These are phyloP conservation scores for Naso thynnoides DNA, from an alignment of 2,797 vertebrate genomes.

Conservation along the genomic window DNA sequence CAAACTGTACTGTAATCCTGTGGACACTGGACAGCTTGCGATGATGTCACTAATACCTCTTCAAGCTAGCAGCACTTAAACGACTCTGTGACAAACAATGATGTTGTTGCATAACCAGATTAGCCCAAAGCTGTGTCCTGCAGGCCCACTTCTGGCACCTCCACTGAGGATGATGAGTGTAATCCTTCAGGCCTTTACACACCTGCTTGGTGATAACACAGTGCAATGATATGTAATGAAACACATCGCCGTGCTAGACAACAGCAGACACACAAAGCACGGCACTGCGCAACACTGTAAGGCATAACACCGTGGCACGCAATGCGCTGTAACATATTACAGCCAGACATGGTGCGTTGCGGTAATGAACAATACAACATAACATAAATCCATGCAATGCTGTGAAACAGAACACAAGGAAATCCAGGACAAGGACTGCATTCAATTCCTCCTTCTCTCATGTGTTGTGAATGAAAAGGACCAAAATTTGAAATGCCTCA, in stretches of 20 bases:
- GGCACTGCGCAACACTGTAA: neutral
- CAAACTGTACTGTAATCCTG: slow-evolving; percentile 31
- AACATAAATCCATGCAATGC: slow-evolving; percentile 34
- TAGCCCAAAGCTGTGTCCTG: slow-evolving; percentile 70
- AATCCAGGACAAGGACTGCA: neutral
- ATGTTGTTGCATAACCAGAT: slow-evolving; percentile 68
- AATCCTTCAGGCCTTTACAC: slow-evolving; percentile 73
- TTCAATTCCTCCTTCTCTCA: too few relatives aligned
- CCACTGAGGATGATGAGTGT: slow-evolving; percentile 67
- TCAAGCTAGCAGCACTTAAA: slow-evolving; percentile 54
- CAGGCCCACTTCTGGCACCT: slow-evolving; percentile 67
- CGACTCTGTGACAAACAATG: slow-evolving; percentile 60
- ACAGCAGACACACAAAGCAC: slow-evolving; percentile 13
- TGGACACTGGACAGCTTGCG: slow-evolving; percentile 58
- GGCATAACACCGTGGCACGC: slow-evolving; percentile 21
- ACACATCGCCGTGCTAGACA: slow-evolving; percentile 2
- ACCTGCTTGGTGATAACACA: slow-evolving; percentile 64
- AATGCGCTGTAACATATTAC: slow-evolving; percentile 36
- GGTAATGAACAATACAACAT: neutral
- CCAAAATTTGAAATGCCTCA: neutral
- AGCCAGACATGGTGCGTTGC: neutral
- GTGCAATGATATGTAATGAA: slow-evolving; percentile 44
- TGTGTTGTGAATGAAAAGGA: neutral
- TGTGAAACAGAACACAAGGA: slow-evolving; percentile 35
- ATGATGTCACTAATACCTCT: slow-evolving; percentile 72